Base-by-base conservation (phyloP, 1,140 invertebrate species). In the Phenacoccus solenopsis region DNA sequence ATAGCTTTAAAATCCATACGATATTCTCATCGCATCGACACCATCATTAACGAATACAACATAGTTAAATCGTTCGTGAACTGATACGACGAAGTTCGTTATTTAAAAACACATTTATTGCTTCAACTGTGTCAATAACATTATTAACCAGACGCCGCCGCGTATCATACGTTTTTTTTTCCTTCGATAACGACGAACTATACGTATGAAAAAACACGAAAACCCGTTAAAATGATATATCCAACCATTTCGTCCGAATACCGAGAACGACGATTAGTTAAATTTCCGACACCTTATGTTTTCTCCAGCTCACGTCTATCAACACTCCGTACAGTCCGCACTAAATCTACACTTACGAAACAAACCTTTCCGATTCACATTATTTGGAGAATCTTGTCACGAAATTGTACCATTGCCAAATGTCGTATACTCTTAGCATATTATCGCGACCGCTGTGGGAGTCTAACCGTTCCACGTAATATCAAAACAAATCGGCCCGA, bases 31-130 rank as follows among this genome's bases (percentile, higher is more conserved):
- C 38, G 38, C 20, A 49, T 49, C 38, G 20, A 49, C 38, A 49
- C 38, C 38, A 49, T 49, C 20, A 49, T 13, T 13, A 32, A 32
- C 13, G 30, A 5, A 32, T 32, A 32, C 30, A 32, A 49, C 38
- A 49, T 49, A 16, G 38, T 49, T 49, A 9, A 49, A 49, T 32
- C 30, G 30, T 32, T 49, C 38, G 38, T 49, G 38, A 49, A 49
- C 38, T 49, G 38, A 49, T 49, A 10, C 38, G 38, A 49, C 38
- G 38, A n/a, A n/a, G n/a, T n/a, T 49, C 20, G 38, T 49, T 16
- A 49, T 49, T 49, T n/a, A 49, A 49, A 49, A 49, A 49, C 38
- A 49, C 38, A 49, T 49, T 49, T 49, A 49, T 49, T 49, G 38
- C 38, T 49, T 49, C 38, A 49, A 49, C 38, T 49, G 38, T 49